Conservation (phyloP, 2,797 vertebrate genomes). For the Trichosurus vulpecula region DNA sequence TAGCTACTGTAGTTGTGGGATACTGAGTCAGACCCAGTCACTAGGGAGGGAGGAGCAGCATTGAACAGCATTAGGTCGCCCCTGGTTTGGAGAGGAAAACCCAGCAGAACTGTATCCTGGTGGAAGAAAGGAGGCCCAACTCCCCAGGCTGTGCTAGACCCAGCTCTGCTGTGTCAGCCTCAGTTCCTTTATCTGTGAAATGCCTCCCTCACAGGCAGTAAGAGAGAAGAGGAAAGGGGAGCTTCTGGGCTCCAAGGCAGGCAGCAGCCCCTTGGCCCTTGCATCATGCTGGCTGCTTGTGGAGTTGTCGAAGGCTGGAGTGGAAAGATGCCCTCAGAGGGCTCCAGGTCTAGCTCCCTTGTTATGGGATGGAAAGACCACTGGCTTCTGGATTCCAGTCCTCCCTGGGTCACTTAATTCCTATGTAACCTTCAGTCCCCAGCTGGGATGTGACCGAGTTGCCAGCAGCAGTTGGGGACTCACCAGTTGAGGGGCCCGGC, state of each 20-base stretch:
- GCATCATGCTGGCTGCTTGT: neutral
- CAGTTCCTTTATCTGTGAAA: neutral
- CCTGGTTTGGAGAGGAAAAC: neutral
- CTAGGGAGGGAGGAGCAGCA: neutral
- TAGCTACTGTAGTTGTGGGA: neutral
- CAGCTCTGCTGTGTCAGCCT: neutral
- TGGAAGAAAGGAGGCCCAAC: neutral
- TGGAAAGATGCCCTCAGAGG: neutral
- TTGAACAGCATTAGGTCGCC: neutral
- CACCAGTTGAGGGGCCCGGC: neutral
- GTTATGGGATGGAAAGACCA: neutral
- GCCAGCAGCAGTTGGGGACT: neutral
- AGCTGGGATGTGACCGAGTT: neutral
- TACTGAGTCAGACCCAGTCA: neutral
- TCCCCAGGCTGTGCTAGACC: neutral
- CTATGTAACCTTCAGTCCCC: too few species aligned
- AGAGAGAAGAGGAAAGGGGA: neutral
- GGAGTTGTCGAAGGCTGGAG: neutral
- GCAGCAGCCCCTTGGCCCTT: neutral
- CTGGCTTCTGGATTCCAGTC: neutral
- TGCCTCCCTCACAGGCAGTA: neutral
- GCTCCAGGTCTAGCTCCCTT: neutral
- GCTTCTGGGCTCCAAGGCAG: neutral
- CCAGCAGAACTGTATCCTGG: neutral
- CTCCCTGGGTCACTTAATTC: too few species aligned